These are phyloP conservation scores for Phaenicophaeus curvirostris DNA, from an alignment of 2,797 vertebrate genomes.

Conservation along the genomic window DNA sequence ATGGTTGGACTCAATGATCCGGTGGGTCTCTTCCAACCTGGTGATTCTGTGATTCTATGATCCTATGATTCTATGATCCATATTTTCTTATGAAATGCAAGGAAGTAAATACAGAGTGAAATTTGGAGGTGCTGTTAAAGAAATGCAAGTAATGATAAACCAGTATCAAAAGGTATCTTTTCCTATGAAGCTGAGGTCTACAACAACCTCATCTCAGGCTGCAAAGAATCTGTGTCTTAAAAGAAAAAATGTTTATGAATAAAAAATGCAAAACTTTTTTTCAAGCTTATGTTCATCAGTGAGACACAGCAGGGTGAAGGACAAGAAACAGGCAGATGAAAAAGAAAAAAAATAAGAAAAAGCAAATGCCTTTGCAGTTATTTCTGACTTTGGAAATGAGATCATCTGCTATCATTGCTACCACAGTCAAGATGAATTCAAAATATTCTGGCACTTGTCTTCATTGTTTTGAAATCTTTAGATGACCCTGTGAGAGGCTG, in stretches of 20 bases:
- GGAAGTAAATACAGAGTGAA: background rate
- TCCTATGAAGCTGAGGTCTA: background rate
- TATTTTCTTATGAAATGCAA: background rate
- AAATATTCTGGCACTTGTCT: slow-evolving; percentile 35
- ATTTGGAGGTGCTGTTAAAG: background rate
- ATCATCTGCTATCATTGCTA: slow-evolving; percentile 9
- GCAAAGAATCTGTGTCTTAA: background rate
- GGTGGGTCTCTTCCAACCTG: too few relatives aligned
- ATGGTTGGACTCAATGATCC: too few relatives aligned
- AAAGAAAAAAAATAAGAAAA: background rate
- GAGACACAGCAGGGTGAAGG: background rate
- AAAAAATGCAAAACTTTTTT: background rate
- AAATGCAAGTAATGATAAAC: background rate
- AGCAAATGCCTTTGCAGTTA: background rate
- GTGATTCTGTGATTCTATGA: too few relatives aligned
- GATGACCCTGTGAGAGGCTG: background rate
- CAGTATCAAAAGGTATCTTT: background rate
- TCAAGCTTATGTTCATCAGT: background rate
- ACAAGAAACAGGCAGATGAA: background rate
- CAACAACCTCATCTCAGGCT: background rate
- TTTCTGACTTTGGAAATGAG: background rate
- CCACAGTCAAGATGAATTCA: slow-evolving; percentile 13
- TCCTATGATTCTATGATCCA: too few relatives aligned
- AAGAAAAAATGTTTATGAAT: background rate
- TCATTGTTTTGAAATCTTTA: slow-evolving; percentile 48